Percentiles rank a stretch among this genome's conserved stretches.
Evolutionary conservation across 2,113 vertebrate species (phyloP).

Genomic region (Danionella cerebrum): DNA sequence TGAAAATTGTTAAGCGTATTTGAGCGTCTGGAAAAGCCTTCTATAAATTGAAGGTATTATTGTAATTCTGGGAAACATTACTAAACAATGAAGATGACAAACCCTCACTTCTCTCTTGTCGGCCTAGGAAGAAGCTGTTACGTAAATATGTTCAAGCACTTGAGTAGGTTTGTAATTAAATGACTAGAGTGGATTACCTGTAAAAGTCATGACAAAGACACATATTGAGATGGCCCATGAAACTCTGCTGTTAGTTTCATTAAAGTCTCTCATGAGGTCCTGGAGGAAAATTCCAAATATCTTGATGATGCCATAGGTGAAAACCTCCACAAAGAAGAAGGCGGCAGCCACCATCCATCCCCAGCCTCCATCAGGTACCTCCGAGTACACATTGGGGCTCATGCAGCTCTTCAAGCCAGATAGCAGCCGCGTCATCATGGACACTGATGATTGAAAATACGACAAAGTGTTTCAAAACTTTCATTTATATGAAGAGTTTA

Average conservation of each 20-base stretch:
- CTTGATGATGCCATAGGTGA: constrained; percentile 90
- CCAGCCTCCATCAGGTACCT: constrained; percentile 93
- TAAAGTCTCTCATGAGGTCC: constrained; percentile 80
- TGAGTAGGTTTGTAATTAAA: neutral
- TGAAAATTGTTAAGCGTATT: too few species aligned
- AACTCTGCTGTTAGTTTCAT: constrained; percentile 83
- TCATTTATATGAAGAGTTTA: too few species aligned
- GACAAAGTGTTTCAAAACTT: neutral
- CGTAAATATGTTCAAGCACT: too few species aligned
- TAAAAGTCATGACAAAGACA: constrained; percentile 88
- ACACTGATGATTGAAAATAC: neutral
- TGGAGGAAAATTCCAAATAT: constrained; percentile 92
- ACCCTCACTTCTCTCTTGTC: too few species aligned
- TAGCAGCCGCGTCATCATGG: constrained; percentile 67
- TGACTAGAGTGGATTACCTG: constrained; percentile 60
- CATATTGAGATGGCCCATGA: constrained; percentile 95
- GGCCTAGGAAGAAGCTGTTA: too few species aligned
- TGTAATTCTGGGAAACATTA: too few species aligned
- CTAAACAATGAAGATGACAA: too few species aligned
- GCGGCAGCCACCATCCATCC: constrained; percentile 82
- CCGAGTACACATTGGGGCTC: constrained; percentile 76
- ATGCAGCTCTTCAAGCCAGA: constrained; percentile 52
- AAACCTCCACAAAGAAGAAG: constrained; percentile 86
- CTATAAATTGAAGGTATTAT: too few species aligned
- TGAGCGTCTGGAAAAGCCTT: too few species aligned